These are phyloP conservation scores for Dendronephthya gigantea DNA, from an alignment of 64 coral and sea anemone genomes.

Conservation along the genomic window DNA sequence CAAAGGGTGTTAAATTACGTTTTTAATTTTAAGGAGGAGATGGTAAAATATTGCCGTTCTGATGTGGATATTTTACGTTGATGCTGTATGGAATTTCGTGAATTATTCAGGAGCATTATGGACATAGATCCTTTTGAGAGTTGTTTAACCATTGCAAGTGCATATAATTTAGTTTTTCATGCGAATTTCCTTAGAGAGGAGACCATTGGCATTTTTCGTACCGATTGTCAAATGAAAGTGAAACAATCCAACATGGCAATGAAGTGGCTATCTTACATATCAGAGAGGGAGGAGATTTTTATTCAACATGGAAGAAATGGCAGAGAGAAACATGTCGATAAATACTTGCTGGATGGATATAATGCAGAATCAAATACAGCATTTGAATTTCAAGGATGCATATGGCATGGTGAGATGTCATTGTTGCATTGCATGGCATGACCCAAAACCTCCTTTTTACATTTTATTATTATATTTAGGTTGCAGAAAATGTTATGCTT, in stretches of 20 bases:
- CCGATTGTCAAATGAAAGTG: neutral
- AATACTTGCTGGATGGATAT: constrained; percentile 7
- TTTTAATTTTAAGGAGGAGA: neutral
- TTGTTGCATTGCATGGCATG: too few species aligned
- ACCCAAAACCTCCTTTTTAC: too few species aligned
- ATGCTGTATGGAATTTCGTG: neutral
- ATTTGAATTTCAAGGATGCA: neutral
- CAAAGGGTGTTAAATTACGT: neutral
- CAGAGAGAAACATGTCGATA: neutral
- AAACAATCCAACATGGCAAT: neutral
- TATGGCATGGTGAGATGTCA: constrained; percentile 8
- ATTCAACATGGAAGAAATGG: neutral
- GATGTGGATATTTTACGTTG: neutral
- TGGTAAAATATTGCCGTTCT: neutral
- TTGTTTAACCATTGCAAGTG: neutral
- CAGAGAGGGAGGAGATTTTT: neutral
- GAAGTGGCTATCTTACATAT: neutral
- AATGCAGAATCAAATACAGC: neutral
- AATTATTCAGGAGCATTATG: neutral
- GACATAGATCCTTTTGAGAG: neutral
- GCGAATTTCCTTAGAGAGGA: neutral
- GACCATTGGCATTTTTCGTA: neutral
- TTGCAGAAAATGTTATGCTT: neutral
- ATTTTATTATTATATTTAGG: too few species aligned
- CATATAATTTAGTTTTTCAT: neutral